Evolutionary conservation across 2,113 vertebrate species (phyloP), one percentile per base, ranked within the genome.

Genomic region (Crotalus viridis): DNA sequence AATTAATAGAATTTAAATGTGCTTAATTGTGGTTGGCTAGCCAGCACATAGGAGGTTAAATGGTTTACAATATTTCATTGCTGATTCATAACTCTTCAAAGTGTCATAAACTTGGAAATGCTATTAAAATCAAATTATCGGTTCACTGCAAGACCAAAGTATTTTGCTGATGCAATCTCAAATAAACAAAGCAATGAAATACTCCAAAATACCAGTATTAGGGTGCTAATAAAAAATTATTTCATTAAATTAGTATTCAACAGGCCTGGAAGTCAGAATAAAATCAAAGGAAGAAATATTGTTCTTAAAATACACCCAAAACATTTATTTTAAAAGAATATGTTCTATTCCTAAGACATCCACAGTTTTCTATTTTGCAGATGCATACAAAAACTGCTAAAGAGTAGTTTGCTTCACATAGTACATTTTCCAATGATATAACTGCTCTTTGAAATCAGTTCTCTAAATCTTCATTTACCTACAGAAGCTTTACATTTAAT

Each of bases 381-480:
- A 15, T 3, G 22, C 48, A 86, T 26, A 12, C 28, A 90, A 85
- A 86, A 93, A 17, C 92, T 89, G 69, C 10, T 22, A 59, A 46
- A 90, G 74, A 55, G 12, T 93, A 26, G 69, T 17, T 52, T 90
- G 46, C 24, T 93, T 87, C 56, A 10, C 22, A 54, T 12, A n/a
- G 28, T 26, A 21, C 88, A 52, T 93, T 93, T 93, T 93, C n/a
- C 55, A 90, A 51, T 12, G 55, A 86, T 39, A 61, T 13, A 21
- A 61, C 13, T 28, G 59, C n/a, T 92, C 51, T 52, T 92, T 24
- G 39, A 86, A 64, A n/a, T 28, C n/a, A 43, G 22, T 90, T 90
- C 69, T 85, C 74, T 90, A 87, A 90, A 93, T 90, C 89, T 90
- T 90, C 74, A 90, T 90, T 9, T 86, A 90, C n/a, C 39, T 52